Percentiles rank a stretch among this genome's conserved stretches.
These are phyloP conservation scores for Syncerus caffer DNA, from an alignment of 2,797 vertebrate species.

Conservation along the genomic window DNA sequence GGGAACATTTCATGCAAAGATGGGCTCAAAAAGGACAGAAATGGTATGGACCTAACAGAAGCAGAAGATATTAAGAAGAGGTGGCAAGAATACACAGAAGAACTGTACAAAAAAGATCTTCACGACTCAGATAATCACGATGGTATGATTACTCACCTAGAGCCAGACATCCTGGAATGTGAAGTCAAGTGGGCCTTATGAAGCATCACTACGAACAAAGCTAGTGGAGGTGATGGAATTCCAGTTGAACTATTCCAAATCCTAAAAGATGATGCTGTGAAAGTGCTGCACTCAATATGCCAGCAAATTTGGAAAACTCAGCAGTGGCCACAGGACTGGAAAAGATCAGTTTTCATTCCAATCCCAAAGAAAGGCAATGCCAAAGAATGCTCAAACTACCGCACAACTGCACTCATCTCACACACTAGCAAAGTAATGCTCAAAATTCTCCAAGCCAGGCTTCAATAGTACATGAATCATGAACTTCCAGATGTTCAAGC, in stretches of 20 bases:
- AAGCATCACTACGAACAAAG: neutral
- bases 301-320: neutral
- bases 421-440: neutral
- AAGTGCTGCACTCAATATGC: neutral
- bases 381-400: neutral
- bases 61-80: neutral
- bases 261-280: neutral
- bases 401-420: neutral
- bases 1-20: neutral
- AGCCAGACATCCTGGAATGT: neutral
- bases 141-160: neutral
- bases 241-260: neutral
- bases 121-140: neutral
- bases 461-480: rapidly evolving
- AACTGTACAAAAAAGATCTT: neutral
- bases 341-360: neutral
- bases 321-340: neutral
- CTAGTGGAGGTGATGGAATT: neutral
- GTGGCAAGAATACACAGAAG: neutral
- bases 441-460: neutral
- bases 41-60: neutral
- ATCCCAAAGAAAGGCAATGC: neutral
- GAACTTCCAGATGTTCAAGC: neutral
- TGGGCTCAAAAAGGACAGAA: neutral
- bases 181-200: neutral